Percentiles rank a stretch among this genome's conserved stretches.
phyloP scores from a whole-genome alignment of 2,888 invertebrate genomes.

The Drosophila kuntzei region DNA sequence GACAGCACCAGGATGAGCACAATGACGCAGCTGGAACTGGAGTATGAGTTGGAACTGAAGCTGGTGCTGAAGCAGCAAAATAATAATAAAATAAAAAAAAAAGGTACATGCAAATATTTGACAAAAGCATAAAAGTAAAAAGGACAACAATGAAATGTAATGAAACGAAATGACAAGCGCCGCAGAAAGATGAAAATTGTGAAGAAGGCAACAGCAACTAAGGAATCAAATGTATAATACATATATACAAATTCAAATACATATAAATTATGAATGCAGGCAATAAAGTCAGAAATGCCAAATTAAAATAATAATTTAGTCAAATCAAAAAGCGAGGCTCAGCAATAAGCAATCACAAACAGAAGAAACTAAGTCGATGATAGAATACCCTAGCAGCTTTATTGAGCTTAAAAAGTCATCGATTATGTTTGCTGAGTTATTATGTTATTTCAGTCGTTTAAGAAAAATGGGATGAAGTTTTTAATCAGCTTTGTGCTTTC shows the following conservation, averaged over 20 bases:
- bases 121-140: constrained; percentile 63
- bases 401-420: too few relatives aligned
- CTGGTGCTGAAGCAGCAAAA: constrained; percentile 21
- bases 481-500: too few relatives aligned
- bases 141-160: constrained; percentile 73
- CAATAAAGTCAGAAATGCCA: constrained; percentile 44
- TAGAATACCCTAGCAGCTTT: background rate
- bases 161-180: constrained; percentile 74
- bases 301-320: constrained; percentile 47
- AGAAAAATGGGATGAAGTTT: too few relatives aligned
- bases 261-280: constrained; percentile 31
- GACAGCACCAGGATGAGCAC: constrained; percentile 30
- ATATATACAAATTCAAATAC: constrained; percentile 3
- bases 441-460: too few relatives aligned
- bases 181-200: constrained; percentile 38
- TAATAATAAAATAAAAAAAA: constrained; percentile 4
- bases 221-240: constrained; percentile 19
- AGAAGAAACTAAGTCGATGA: background rate
- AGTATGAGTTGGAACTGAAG: constrained; percentile 5
- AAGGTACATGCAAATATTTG: constrained; percentile 72
- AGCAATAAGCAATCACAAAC: background rate
- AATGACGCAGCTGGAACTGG: constrained; percentile 40
- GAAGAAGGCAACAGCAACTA: constrained; percentile 16
- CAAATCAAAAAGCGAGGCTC: background rate
- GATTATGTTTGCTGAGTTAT: too few relatives aligned